Evolutionary conservation across 92 coral and sea anemone genomes (phyloP).

Genomic region (Virgularia gustaviana): DNA sequence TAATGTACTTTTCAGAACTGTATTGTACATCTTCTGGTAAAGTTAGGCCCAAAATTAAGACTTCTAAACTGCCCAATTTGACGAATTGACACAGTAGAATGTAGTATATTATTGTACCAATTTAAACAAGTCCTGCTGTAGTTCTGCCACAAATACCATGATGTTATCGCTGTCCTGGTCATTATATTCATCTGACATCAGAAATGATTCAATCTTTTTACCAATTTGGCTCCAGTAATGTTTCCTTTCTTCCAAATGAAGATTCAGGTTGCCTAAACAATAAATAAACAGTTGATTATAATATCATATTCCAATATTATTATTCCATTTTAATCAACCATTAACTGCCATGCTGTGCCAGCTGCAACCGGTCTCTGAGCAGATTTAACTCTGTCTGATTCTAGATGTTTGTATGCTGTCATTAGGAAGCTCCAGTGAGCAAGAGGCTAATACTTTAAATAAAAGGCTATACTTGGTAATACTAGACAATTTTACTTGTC

Average conservation of each 20-base stretch:
- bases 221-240: background rate
- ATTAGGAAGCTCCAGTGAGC: too few relatives aligned
- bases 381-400: background rate
- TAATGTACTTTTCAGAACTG: too few relatives aligned
- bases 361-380: background rate
- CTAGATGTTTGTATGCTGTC: background rate
- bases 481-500: too few relatives aligned
- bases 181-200: background rate
- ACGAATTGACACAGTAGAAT: too few relatives aligned
- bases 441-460: too few relatives aligned
- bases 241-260: background rate
- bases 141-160: background rate
- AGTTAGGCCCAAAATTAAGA: too few relatives aligned
- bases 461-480: too few relatives aligned
- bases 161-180: background rate
- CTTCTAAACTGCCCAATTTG: too few relatives aligned
- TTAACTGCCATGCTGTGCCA: background rate
- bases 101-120: background rate
- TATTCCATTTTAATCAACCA: background rate
- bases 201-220: background rate
- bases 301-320: too few relatives aligned
- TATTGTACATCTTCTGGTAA: too few relatives aligned
- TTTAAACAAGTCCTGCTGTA: constrained; percentile 3
- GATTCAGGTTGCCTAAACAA: background rate
- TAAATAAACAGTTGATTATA: too few relatives aligned